A percentile compares a stretch with the other conserved stretches of the same genome.
Conservation (phyloP, 2,113 vertebrate species). For the Solea solea region DNA sequence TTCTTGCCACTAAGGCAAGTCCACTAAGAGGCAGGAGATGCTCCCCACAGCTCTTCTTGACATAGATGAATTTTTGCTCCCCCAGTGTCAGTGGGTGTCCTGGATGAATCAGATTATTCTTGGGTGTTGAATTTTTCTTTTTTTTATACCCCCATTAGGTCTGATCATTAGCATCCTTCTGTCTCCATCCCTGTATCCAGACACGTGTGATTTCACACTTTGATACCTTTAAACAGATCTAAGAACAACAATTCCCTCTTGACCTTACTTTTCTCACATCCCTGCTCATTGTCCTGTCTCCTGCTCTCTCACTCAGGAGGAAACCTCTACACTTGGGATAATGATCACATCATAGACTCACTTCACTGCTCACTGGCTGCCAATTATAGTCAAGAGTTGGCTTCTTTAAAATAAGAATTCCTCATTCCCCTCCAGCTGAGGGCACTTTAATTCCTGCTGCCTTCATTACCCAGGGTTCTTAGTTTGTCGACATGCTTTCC, state of each 20-base stretch:
- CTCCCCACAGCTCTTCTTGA: conserved; percentile 54
- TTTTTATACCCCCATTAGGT: conserved; percentile 25
- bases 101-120: conserved; percentile 51
- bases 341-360: conserved; percentile 67
- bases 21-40: conserved; percentile 18
- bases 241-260: conserved; percentile 18
- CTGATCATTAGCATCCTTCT: not conserved
- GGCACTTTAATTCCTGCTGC: conserved; percentile 35
- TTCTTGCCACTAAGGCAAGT: conserved; percentile 25
- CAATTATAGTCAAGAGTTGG: conserved; percentile 70
- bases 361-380: conserved; percentile 44
- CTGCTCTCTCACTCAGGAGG: conserved; percentile 29
- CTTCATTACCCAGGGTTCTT: conserved; percentile 50
- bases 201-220: conserved; percentile 28
- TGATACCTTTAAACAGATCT: conserved; percentile 13
- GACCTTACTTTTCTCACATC: conserved; percentile 15
- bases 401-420: conserved; percentile 62
- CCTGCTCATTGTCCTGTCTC: conserved; percentile 36
- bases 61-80: conserved; percentile 54
- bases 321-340: conserved; percentile 54
- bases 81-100: conserved; percentile 28
- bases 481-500: not conserved
- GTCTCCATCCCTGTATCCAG: not conserved
- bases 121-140: conserved; percentile 8
- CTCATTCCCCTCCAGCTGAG: conserved; percentile 42